A percentile compares a stretch with the other conserved stretches of the same genome.
Evolutionary conservation across 2,888 invertebrate genomes (phyloP).

Genomic region (Leptarthrus brevirostris): DNA sequence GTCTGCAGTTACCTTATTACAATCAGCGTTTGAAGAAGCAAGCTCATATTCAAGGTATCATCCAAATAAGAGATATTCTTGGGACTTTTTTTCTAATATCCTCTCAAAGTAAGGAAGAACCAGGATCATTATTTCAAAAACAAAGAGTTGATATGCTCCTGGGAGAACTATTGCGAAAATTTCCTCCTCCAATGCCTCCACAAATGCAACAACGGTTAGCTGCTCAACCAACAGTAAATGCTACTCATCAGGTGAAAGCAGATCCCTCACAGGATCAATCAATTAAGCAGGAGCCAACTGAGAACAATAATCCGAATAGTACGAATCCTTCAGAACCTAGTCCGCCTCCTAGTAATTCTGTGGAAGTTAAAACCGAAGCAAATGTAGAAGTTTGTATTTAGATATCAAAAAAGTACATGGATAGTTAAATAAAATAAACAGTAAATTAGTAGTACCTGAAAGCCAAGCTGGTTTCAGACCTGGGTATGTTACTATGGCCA

Average conservation of each 20-base stretch:
- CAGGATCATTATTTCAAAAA: constrained; percentile 91
- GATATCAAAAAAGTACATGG: no score
- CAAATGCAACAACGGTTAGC: constrained; percentile 58
- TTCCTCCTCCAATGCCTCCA: constrained; percentile 78
- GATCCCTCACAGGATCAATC: constrained; percentile 64
- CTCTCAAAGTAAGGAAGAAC: constrained; percentile 84
- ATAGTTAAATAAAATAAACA: no score
- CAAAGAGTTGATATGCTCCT: constrained; percentile 93
- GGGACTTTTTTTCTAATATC: constrained; percentile 89
- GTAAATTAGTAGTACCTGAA: no score
- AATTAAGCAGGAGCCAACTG: constrained; percentile 69
- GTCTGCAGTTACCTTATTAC: constrained; percentile 88
- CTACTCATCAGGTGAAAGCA: constrained; percentile 66
- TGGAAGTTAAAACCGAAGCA: constrained; percentile 74
- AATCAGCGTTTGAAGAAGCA: constrained; percentile 94
- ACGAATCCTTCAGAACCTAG: constrained; percentile 58
- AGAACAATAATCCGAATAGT: constrained; percentile 64
- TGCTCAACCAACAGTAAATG: constrained; percentile 59
- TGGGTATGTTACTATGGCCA: no score
- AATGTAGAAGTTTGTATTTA: constrained; percentile 81
- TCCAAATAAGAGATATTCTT: constrained; percentile 95
- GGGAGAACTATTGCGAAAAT: constrained; percentile 86
- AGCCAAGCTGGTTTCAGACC: no score
- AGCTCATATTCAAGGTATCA: constrained; percentile 91
- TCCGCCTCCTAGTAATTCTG: constrained; percentile 55